phyloP scores from a whole-genome alignment of 30 jellyfish, hydroid and myxozoan genomes.

The Rhopilema esculentum region DNA sequence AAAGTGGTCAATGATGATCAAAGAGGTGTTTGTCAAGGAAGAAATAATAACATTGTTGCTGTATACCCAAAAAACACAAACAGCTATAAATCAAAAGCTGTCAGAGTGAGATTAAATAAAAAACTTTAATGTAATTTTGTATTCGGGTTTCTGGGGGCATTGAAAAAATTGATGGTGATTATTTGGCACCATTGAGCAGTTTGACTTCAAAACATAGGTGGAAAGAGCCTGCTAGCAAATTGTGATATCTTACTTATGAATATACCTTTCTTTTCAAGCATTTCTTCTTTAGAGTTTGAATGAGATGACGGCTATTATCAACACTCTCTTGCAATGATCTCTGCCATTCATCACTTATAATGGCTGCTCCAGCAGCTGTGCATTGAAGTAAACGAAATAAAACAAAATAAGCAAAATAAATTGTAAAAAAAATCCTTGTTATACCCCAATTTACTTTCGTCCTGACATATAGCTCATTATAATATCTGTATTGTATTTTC shows the following conservation, averaged over 20 bases:
- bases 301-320: conserved; percentile 74
- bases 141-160: no score
- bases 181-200: not conserved
- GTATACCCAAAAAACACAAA: no score
- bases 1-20: no score
- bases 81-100: no score
- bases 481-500: no score
- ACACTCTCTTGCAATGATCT: conserved; percentile 77
- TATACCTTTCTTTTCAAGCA: conserved; percentile 59
- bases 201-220: not conserved
- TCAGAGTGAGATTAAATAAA: no score
- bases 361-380: conserved; percentile 86
- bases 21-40: no score
- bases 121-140: no score
- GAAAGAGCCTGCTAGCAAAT: not conserved
- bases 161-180: no score
- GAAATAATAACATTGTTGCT: no score
- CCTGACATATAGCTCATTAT: not conserved
- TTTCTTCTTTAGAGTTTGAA: conserved; percentile 69
- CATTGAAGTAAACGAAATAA: conserved; percentile 26
- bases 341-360: conserved; percentile 79
- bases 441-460: not conserved
- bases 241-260: not conserved
- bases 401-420: not conserved
- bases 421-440: not conserved